A percentile compares a stretch with the other conserved stretches of the same genome.
Conservation (phyloP, 2,797 vertebrate genomes). For the Clarias platycephalus region DNA sequence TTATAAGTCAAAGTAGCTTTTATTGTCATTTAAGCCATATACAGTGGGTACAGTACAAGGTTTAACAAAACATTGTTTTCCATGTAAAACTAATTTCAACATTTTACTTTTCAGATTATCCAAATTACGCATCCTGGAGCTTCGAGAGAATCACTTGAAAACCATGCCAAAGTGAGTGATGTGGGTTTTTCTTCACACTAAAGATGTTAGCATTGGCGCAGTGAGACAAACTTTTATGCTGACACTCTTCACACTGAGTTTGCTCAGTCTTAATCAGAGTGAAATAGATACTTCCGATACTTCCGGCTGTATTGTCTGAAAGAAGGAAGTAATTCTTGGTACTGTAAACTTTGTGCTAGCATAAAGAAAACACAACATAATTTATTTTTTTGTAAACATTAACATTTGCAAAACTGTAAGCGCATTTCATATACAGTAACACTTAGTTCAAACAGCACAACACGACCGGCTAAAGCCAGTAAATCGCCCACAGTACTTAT, state of each 20-base stretch:
- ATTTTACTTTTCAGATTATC: slow-evolving; percentile 79
- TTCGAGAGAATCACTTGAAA: slow-evolving; percentile 99
- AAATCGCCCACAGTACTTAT: too few relatives aligned
- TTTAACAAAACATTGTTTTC: not conserved
- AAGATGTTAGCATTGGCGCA: not conserved
- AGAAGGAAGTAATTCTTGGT: not conserved
- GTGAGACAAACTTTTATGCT: not conserved
- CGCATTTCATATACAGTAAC: too few relatives aligned
- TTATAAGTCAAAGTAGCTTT: too few relatives aligned
- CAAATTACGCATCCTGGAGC: slow-evolving; percentile 97
- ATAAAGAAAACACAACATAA: not conserved
- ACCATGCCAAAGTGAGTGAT: slow-evolving; percentile 98
- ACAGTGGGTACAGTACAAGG: too few relatives aligned
- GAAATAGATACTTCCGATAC: not conserved
- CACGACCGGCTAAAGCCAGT: too few relatives aligned
- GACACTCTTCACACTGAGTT: not conserved
- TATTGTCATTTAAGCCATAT: too few relatives aligned
- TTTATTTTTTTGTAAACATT: not conserved
- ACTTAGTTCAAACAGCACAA: too few relatives aligned
- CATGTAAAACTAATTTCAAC: slow-evolving; percentile 16
- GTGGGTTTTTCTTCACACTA: slow-evolving; percentile 8
- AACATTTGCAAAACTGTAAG: too few relatives aligned
- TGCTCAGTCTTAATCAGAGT: not conserved
- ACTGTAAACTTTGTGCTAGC: not conserved
- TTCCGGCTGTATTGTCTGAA: not conserved